A percentile compares a stretch with the other conserved stretches of the same genome.
These are phyloP conservation scores for Diachrysia chrysitis DNA, from an alignment of 2,888 invertebrate genomes.

Conservation along the genomic window DNA sequence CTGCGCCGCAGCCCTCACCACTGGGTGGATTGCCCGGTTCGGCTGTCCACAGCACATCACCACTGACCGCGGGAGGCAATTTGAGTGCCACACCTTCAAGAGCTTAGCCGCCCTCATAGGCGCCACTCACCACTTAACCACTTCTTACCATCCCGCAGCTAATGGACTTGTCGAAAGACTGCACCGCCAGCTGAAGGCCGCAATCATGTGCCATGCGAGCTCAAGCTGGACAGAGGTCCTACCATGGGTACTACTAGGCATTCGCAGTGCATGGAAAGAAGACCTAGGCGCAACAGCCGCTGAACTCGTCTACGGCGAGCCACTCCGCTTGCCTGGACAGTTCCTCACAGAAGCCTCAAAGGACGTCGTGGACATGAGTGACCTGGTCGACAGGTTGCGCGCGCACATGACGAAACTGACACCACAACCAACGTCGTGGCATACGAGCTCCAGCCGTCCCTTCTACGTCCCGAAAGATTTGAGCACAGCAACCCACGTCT, in stretches of 20 bases:
- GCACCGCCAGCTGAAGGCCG: constrained; percentile 52
- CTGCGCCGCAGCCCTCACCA: constrained; percentile 5
- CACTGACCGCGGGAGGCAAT: constrained; percentile 63
- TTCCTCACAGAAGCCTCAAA: not conserved
- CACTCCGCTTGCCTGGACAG: constrained; percentile 26
- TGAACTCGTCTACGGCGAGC: constrained; percentile 55
- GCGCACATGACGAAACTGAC: not conserved
- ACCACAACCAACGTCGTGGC: constrained; percentile 24
- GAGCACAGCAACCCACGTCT: constrained; percentile 36
- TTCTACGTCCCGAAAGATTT: constrained; percentile 48
- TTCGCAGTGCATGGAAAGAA: constrained; percentile 44
- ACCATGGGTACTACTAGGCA: constrained; percentile 43
- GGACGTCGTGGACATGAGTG: not conserved
- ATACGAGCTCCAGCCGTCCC: constrained; percentile 6
- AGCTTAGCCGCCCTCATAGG: constrained; percentile 25
- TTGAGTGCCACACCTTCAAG: constrained; percentile 52
- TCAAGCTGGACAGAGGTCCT: constrained; percentile 42
- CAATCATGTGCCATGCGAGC: constrained; percentile 56
- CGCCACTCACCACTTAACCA: constrained; percentile 38
- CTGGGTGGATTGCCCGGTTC: constrained; percentile 73
- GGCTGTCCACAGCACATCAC: constrained; percentile 67
- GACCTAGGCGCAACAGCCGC: constrained; percentile 36
- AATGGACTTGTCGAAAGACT: constrained; percentile 53
- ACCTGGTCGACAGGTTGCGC: not conserved
- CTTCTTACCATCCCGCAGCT: constrained; percentile 53